Evolutionary conservation across 2,113 vertebrate genomes (phyloP).

Genomic region (Indicator maculatus): DNA sequence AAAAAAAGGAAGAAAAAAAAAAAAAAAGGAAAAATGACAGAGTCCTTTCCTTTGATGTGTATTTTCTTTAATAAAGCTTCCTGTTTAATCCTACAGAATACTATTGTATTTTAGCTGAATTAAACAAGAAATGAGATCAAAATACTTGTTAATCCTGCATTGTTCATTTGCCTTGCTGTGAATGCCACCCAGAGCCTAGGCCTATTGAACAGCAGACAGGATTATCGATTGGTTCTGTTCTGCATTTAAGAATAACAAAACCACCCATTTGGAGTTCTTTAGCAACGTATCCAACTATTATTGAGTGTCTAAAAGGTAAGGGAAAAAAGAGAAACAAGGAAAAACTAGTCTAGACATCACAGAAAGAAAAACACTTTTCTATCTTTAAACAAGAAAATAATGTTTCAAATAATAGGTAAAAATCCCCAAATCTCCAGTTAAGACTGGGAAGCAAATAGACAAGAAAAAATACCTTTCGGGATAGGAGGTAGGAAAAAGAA

Average conservation of each 20-base stretch:
- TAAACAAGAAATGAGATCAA: not conserved
- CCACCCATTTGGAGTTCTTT: not conserved
- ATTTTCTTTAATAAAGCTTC: not conserved
- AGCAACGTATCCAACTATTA: not conserved
- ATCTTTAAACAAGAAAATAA: not conserved
- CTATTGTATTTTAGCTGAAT: not conserved
- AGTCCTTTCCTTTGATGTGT: not conserved
- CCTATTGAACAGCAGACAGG: conserved; percentile 12
- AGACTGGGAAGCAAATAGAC: not conserved
- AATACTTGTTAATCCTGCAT: conserved; percentile 6
- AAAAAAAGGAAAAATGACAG: not conserved
- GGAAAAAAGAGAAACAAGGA: not conserved
- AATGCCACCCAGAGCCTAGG: not conserved
- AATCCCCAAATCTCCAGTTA: not conserved
- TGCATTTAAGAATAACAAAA: not conserved
- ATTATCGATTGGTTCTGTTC: conserved; percentile 18
- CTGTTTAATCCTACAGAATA: not conserved
- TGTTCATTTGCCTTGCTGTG: not conserved
- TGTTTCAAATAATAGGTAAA: conserved; percentile 17
- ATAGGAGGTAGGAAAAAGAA: not conserved
- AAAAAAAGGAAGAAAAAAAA: not conserved
- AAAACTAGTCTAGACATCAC: not conserved
- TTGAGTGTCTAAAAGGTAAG: not conserved
- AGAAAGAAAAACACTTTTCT: not conserved
- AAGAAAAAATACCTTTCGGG: not conserved